A percentile compares a stretch with the other conserved stretches of the same genome.
These are phyloP conservation scores for Amiota communis DNA, from an alignment of 2,888 invertebrate species.

Conservation along the genomic window DNA sequence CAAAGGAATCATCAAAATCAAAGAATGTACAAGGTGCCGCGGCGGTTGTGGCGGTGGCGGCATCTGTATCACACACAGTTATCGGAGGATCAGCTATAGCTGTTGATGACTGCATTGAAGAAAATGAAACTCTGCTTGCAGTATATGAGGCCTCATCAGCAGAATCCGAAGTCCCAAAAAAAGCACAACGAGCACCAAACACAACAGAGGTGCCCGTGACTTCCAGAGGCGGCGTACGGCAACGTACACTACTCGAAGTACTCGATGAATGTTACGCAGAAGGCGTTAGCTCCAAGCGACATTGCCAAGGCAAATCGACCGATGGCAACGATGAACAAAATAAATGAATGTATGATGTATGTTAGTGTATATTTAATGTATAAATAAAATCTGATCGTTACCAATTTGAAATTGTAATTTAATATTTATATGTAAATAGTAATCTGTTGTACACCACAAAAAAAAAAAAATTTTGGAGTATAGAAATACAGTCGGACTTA, in stretches of 20 bases:
- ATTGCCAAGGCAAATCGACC: slow-evolving; percentile 38
- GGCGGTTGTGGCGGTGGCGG: neutral
- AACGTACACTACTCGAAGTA: slow-evolving; percentile 69
- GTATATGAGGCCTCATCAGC: slow-evolving; percentile 15
- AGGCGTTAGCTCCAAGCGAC: slow-evolving; percentile 51
- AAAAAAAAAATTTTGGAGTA: too few species aligned
- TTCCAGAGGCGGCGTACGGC: slow-evolving; percentile 44
- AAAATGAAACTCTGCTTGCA: slow-evolving; percentile 38
- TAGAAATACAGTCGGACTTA: too few species aligned
- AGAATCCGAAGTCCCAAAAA: slow-evolving; percentile 7
- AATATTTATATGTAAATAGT: too few species aligned
- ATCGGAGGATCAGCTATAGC: slow-evolving; percentile 1
- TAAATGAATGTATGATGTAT: neutral
- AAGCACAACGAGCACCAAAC: too few species aligned
- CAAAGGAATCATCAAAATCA: too few species aligned
- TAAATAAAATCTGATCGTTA: too few species aligned
- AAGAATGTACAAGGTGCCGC: neutral
- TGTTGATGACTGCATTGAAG: neutral
- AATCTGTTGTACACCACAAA: too few species aligned
- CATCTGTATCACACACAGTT: neutral
- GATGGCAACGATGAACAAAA: slow-evolving; percentile 40
- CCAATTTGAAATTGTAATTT: too few species aligned
- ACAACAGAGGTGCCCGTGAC: neutral
- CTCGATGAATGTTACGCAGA: slow-evolving; percentile 67
- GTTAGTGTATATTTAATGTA: too few species aligned